phyloP scores from a whole-genome alignment of 1,140 invertebrate genomes.

The Andricus grossulariae region DNA sequence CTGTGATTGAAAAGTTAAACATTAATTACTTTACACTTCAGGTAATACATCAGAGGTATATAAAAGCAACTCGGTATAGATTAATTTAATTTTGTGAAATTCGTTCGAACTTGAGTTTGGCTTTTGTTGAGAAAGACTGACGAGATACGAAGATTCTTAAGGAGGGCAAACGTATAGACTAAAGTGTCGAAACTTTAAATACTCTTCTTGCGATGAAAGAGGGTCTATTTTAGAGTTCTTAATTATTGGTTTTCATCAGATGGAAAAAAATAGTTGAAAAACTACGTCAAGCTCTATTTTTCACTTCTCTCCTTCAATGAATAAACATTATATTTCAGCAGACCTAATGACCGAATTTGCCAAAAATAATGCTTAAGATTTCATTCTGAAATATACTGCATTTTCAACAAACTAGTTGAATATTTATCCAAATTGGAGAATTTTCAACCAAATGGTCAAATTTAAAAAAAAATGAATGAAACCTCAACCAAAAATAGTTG shows the following conservation, averaged over 20 bases:
- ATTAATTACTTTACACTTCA: background rate
- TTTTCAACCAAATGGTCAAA: too few species aligned
- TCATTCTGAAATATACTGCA: too few species aligned
- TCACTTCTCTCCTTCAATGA: too few species aligned
- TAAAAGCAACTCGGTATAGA: background rate
- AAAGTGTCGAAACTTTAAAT: background rate
- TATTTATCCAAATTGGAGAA: too few species aligned
- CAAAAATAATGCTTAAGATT: too few species aligned
- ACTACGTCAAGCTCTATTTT: too few species aligned
- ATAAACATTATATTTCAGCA: too few species aligned
- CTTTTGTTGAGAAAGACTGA: background rate
- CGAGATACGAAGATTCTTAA: background rate
- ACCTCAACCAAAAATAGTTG: too few species aligned
- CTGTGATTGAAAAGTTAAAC: constrained; percentile 3
- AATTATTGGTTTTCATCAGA: background rate
- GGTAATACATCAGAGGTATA: background rate
- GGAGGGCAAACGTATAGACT: background rate
- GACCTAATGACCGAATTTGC: too few species aligned
- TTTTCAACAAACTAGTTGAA: too few species aligned
- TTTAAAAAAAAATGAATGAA: too few species aligned
- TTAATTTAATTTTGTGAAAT: background rate
- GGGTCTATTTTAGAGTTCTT: background rate
- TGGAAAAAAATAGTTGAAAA: too few species aligned
- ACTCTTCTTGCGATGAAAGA: background rate
- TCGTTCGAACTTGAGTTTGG: background rate